Evolutionary conservation across 37 sponge, comb jelly and placozoan species (phyloP), one percentile per base, ranked within the genome.

Genomic region (Aphrocallistes beatrix): DNA sequence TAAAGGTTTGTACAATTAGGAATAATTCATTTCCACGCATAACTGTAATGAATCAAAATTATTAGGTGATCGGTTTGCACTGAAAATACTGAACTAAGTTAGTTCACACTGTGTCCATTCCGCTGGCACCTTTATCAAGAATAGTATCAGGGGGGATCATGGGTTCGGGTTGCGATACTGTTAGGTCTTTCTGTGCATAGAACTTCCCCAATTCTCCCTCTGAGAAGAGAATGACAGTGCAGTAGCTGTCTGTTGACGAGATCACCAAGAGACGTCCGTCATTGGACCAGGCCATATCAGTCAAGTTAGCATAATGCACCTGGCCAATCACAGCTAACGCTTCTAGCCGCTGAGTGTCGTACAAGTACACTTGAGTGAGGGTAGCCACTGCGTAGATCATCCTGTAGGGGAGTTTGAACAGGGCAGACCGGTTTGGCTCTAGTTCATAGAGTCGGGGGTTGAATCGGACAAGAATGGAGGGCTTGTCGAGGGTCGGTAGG

Each of bases 371-470:
- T 3, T 90, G 84, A 81, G 92, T 88, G 37, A 91, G 81, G 23
- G 93, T 89, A 17, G 94, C 96, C 37, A 99, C 94, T n/a, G 96
- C 96, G 90, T 88, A 95, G 40, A 99, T 90, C 91, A 95, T 92
- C 10, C 94, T 86, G 83, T 99, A 95, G 16, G 93, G 93, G 49
- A 99, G 88, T 48, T 95, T 97, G 87, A 39, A 83, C 1, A 51
- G 21, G 16, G 82, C 38, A 81, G 48, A 39, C 37, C 42, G 51
- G 36, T 81, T 83, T 28, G 86, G 75, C 86, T 81, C 13, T 23
- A 92, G 85, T 69, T 98, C 84, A 50, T 87, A 98, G 36, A 93
- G 81, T 3, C 91, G 87, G 0, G 99, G 99, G 47, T 91, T 93
- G 84, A 87, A 92, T 30, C 89, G 86, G 13, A 95, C 96, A 38